These are phyloP conservation scores for Heteromormyrus szaboi DNA, from an alignment of 2,797 vertebrate genomes.

Conservation along the genomic window DNA sequence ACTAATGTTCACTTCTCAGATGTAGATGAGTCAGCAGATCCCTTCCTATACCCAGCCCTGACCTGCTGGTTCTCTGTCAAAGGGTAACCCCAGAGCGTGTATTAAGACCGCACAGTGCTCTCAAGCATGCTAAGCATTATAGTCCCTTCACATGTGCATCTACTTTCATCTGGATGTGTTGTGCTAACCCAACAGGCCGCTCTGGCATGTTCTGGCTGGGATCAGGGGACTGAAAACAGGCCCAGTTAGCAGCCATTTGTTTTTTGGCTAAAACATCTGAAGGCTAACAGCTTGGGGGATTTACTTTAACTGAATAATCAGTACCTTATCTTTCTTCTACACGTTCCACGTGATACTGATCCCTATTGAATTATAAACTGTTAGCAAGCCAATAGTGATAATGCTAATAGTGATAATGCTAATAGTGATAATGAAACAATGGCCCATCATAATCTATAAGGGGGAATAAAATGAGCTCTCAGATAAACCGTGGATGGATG, in stretches of 20 bases:
- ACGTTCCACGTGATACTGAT: not conserved
- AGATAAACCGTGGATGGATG: not conserved
- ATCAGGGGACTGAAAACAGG: not conserved
- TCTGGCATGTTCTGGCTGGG: not conserved
- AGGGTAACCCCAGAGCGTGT: not conserved
- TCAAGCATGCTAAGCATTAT: not conserved
- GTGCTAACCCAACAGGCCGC: not conserved
- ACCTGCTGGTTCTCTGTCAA: not conserved
- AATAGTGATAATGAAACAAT: conserved; percentile 35
- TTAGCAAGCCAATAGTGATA: not conserved
- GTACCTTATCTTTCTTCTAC: not conserved
- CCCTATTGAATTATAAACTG: not conserved
- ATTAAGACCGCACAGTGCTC: not conserved
- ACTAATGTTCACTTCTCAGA: not conserved
- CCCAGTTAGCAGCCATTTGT: not conserved
- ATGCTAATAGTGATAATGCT: not conserved
- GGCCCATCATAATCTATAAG: not conserved
- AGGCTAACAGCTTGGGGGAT: not conserved
- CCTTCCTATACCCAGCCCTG: not conserved
- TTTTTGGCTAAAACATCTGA: conserved; percentile 7
- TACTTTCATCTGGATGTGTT: not conserved
- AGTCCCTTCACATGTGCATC: not conserved
- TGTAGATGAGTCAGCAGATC: not conserved
- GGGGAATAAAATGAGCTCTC: not conserved
- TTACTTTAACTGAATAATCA: conserved; percentile 4